Evolutionary conservation across 2,888 invertebrate species (phyloP).

Genomic region (Mythimna albipuncta): DNA sequence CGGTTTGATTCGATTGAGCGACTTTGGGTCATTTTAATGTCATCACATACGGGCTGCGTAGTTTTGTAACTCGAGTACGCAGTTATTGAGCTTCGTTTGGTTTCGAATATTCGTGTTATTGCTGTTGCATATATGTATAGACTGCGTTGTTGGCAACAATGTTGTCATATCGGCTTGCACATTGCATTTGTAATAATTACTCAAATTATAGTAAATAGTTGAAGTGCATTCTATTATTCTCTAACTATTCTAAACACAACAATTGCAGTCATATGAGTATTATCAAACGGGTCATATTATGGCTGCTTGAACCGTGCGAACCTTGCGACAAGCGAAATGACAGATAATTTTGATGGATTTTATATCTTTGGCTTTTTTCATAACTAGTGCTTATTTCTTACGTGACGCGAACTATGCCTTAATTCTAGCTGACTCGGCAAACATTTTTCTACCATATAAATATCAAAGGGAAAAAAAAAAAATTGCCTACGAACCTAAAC

Average conservation of each 20-base stretch:
- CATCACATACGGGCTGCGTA: constrained; percentile 9
- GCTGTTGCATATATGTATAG: too few relatives aligned
- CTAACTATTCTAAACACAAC: too few relatives aligned
- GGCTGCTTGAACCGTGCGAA: background rate
- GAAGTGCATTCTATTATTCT: too few relatives aligned
- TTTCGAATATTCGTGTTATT: background rate
- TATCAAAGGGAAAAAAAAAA: too few relatives aligned
- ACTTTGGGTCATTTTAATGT: constrained; percentile 11
- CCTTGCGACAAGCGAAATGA: background rate
- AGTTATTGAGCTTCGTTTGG: constrained; percentile 28
- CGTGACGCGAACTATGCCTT: too few relatives aligned
- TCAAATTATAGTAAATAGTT: too few relatives aligned
- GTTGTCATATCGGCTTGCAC: too few relatives aligned
- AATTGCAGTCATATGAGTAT: background rate
- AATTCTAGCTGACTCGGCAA: too few relatives aligned
- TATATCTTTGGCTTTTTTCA: constrained; percentile 17
- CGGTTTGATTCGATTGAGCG: constrained; percentile 35
- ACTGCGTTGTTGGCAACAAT: too few relatives aligned
- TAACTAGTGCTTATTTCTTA: background rate
- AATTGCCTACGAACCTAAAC: too few relatives aligned
- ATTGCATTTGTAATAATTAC: too few relatives aligned
- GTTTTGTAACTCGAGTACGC: constrained; percentile 13
- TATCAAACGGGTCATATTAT: background rate
- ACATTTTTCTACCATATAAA: too few relatives aligned
- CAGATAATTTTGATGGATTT: background rate